Evolutionary conservation across 2,888 invertebrate genomes (phyloP).

Genomic region (Lutraria lutraria): DNA sequence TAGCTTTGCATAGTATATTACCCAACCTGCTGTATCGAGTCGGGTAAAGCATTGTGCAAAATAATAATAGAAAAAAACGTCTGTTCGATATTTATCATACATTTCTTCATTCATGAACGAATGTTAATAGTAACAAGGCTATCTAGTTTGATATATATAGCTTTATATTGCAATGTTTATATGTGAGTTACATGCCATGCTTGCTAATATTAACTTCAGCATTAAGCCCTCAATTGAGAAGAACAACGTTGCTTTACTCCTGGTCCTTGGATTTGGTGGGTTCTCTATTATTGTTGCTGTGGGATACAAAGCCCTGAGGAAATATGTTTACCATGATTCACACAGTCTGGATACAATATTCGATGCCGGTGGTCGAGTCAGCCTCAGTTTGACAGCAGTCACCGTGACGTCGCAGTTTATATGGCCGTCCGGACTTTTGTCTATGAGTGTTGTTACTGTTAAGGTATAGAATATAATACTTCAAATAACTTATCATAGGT

Average conservation of each 20-base stretch:
- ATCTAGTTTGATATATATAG: too few species aligned
- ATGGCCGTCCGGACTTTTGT: conserved; percentile 58
- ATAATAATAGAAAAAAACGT: too few species aligned
- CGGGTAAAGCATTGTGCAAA: too few species aligned
- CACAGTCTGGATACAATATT: conserved; percentile 76
- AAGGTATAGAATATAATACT: conserved; percentile 36
- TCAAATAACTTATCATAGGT: too few species aligned
- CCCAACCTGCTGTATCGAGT: too few species aligned
- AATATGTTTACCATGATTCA: conserved; percentile 74
- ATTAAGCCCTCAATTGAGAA: conserved; percentile 68
- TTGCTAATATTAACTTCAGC: conserved; percentile 93
- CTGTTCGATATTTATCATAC: too few species aligned
- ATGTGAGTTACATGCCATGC: too few species aligned
- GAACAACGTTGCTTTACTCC: conserved; percentile 68
- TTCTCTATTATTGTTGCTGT: conserved; percentile 73
- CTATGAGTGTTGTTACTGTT: conserved; percentile 35
- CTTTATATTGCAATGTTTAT: too few species aligned
- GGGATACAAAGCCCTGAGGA: conserved; percentile 72
- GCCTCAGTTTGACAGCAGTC: conserved; percentile 61
- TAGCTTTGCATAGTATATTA: too few species aligned
- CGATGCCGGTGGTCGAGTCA: conserved; percentile 59
- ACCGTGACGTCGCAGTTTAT: conserved; percentile 62
- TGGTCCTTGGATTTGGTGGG: conserved; percentile 76
- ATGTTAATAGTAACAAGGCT: too few species aligned
- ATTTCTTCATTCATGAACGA: too few species aligned